phyloP scores from a whole-genome alignment of 2,797 vertebrate species.

The Corythornis leucogaster region DNA sequence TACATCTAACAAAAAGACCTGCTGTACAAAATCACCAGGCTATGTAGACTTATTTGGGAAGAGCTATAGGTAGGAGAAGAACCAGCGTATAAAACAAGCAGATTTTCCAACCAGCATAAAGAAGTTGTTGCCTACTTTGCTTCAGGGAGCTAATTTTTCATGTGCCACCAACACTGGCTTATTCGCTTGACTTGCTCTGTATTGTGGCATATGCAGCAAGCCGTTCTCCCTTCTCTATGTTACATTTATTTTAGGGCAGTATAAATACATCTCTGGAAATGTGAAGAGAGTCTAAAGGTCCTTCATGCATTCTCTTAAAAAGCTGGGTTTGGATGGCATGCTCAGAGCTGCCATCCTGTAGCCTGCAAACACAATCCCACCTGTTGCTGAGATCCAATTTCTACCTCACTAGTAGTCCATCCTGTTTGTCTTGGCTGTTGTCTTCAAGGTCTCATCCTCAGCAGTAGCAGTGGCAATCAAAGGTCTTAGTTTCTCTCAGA shows the following conservation, averaged over 20 bases:
- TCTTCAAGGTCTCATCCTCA: neutral
- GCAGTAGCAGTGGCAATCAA: neutral
- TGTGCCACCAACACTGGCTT: conserved; percentile 68
- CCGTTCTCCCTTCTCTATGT: neutral
- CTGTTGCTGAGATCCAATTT: neutral
- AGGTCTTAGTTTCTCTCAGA: neutral
- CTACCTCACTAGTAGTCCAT: neutral
- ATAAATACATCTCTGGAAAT: neutral
- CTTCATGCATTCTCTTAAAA: neutral
- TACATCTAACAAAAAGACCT: neutral
- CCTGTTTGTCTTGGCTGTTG: neutral
- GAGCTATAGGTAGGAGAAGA: neutral
- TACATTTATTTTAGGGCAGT: conserved; percentile 9
- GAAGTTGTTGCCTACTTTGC: conserved; percentile 27
- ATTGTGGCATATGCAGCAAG: conserved; percentile 62
- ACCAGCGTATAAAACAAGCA: neutral
- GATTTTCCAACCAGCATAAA: conserved; percentile 33
- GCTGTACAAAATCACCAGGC: neutral
- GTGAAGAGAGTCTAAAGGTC: neutral
- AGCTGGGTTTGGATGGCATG: accelerated
- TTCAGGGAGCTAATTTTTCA: conserved; percentile 67
- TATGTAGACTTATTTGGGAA: neutral
- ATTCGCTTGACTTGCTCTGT: conserved; percentile 56
- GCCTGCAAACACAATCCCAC: neutral
- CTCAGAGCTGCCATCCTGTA: neutral